Evolutionary conservation across 2,113 vertebrate genomes (phyloP).

Genomic region (Stercorarius parasiticus): DNA sequence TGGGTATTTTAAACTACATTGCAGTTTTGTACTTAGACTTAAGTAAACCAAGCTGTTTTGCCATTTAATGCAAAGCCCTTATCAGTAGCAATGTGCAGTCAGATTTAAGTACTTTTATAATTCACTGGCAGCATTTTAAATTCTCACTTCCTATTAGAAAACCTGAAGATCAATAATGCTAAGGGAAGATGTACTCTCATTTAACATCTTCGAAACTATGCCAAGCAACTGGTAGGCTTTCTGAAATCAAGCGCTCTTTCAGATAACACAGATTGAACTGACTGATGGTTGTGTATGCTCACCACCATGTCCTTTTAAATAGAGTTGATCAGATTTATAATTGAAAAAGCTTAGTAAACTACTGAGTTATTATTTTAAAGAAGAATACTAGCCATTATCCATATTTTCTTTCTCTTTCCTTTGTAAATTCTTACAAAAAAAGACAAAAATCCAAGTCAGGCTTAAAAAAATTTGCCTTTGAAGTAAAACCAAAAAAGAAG

Average conservation of each 20-base stretch:
- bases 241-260: neutral
- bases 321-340: neutral
- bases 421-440: neutral
- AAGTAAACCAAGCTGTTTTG: neutral
- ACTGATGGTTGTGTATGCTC: neutral
- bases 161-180: constrained; percentile 5
- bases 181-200: neutral
- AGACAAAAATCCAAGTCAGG: neutral
- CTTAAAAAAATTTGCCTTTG: neutral
- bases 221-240: neutral
- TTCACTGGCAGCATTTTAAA: neutral
- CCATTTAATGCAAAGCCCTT: neutral
- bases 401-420: neutral
- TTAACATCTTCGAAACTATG: neutral
- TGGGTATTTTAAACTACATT: neutral
- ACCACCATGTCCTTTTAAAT: neutral
- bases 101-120: neutral
- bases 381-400: neutral
- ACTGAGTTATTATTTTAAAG: neutral
- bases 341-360: neutral
- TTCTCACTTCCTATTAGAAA: constrained; percentile 14
- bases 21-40: neutral
- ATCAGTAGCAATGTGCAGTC: neutral
- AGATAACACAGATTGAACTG: neutral
- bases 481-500: neutral